These are phyloP conservation scores for Dolomedes plantarius DNA, from an alignment of 2,888 invertebrate genomes.

Conservation along the genomic window DNA sequence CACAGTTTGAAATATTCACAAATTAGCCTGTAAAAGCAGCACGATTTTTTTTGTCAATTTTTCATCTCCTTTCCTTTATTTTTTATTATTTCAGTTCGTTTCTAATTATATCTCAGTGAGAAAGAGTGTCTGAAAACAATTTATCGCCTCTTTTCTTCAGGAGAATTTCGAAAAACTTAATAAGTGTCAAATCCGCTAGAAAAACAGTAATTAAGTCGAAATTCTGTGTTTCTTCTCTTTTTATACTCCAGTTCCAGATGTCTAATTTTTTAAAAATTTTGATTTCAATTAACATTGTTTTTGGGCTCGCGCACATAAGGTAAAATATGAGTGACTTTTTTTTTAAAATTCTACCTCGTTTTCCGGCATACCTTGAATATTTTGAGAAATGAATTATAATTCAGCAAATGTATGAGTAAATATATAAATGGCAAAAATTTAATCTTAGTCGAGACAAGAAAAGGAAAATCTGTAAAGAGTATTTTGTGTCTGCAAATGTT, in stretches of 20 bases:
- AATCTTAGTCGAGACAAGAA: too few relatives aligned
- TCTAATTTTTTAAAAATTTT: not conserved
- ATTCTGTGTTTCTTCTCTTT: not conserved
- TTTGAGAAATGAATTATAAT: too few relatives aligned
- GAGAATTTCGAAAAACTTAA: not conserved
- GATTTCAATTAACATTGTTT: not conserved
- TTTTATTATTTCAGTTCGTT: not conserved
- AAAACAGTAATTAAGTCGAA: conserved; percentile 1
- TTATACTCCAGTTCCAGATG: not conserved
- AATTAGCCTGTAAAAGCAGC: too few relatives aligned
- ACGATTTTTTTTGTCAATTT: not conserved
- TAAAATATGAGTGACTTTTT: not conserved
- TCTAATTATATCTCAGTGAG: not conserved
- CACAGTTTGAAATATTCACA: too few relatives aligned
- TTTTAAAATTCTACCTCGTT: too few relatives aligned
- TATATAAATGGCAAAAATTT: too few relatives aligned
- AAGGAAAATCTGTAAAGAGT: too few relatives aligned
- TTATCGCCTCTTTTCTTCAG: not conserved
- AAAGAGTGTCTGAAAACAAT: not conserved
- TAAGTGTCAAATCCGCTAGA: not conserved
- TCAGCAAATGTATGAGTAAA: too few relatives aligned
- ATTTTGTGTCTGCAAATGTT: too few relatives aligned
- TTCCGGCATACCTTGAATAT: too few relatives aligned
- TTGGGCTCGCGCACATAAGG: not conserved
- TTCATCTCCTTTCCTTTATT: not conserved